phyloP scores from a whole-genome alignment of 2,888 invertebrate species.

The Tridacna crocea region DNA sequence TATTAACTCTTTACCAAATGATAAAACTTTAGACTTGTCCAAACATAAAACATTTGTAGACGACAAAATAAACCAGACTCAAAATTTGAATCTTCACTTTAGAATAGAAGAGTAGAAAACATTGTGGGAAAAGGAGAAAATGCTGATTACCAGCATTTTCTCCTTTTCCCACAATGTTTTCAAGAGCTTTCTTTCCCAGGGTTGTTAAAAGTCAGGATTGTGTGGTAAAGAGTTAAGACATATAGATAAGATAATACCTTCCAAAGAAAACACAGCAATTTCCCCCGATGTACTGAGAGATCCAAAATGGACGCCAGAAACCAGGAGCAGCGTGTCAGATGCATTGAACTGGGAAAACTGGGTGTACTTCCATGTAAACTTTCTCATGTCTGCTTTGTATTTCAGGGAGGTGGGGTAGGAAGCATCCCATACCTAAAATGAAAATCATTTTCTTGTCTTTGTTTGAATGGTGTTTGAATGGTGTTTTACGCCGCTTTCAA shows the following conservation, averaged over 20 bases:
- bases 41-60: too few relatives aligned
- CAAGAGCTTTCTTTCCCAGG: too few relatives aligned
- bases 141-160: not conserved
- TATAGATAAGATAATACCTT: slow-evolving; percentile 84
- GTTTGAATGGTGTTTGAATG: too few relatives aligned
- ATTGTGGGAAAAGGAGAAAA: not conserved
- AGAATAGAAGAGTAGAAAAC: too few relatives aligned
- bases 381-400: slow-evolving; percentile 91
- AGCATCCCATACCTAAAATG: slow-evolving; percentile 90
- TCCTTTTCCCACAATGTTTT: not conserved
- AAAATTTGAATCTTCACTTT: too few relatives aligned
- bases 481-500: too few relatives aligned
- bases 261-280: slow-evolving; percentile 93
- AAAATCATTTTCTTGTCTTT: too few relatives aligned
- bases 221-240: too few relatives aligned
- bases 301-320: slow-evolving; percentile 93
- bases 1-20: too few relatives aligned
- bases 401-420: slow-evolving; percentile 88
- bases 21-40: too few relatives aligned
- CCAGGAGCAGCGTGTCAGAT: slow-evolving; percentile 91
- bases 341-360: slow-evolving; percentile 94
- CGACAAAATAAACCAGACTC: too few relatives aligned
- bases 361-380: slow-evolving; percentile 93
- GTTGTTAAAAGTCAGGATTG: too few relatives aligned
- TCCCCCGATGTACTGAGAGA: slow-evolving; percentile 92